phyloP scores from a whole-genome alignment of 2,113 vertebrate species.

The Ptychochromis oligacanthus region DNA sequence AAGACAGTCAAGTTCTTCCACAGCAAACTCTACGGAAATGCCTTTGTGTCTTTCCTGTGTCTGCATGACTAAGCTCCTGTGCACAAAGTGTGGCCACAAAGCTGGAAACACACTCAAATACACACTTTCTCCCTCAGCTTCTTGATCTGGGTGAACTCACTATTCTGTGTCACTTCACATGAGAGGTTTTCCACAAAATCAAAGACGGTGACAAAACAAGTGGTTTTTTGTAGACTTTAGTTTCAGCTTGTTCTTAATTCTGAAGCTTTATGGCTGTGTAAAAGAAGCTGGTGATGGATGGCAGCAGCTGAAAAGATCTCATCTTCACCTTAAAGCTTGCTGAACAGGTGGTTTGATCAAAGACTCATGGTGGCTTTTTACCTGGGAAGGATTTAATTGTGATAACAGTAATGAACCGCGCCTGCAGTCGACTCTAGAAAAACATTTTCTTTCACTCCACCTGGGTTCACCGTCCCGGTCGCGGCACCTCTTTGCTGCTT shows the following conservation, averaged over 20 bases:
- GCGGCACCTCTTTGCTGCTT: not conserved
- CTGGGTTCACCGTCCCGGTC: not conserved
- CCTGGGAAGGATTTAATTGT: not conserved
- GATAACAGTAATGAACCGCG: not conserved
- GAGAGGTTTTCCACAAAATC: not conserved
- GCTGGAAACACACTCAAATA: not conserved
- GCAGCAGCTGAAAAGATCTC: not conserved
- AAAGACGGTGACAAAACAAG: not conserved
- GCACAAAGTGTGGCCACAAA: not conserved
- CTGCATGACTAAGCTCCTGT: not conserved
- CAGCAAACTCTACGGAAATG: not conserved
- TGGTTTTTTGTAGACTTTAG: not conserved
- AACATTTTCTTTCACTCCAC: not conserved
- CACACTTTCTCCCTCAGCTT: rapidly evolving
- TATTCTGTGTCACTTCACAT: not conserved
- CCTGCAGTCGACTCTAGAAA: not conserved
- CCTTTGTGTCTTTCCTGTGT: not conserved
- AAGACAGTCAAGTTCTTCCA: not conserved
- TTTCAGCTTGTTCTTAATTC: not conserved
- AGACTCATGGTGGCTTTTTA: not conserved
- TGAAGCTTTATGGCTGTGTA: not conserved
- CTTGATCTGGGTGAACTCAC: not conserved
- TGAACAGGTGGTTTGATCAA: not conserved
- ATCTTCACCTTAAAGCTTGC: not conserved
- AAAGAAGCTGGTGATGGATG: not conserved